phyloP scores from a whole-genome alignment of 2,797 vertebrate genomes.

The Rhinichthys osculus region DNA sequence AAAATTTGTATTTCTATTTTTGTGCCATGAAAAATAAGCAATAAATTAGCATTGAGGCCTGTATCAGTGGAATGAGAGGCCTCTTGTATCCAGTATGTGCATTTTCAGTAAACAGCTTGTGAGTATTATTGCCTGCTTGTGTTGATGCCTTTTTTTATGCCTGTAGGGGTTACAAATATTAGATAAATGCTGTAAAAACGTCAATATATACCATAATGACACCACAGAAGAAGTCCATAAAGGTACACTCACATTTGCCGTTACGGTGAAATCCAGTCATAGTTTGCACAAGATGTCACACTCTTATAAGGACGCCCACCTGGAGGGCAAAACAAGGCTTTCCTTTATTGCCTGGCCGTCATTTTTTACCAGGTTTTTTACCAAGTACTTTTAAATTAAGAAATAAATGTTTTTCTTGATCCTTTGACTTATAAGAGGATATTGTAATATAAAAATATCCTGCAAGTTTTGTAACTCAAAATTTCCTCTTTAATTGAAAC shows the following conservation, averaged over 20 bases:
- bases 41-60: conserved; percentile 75
- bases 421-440: no score
- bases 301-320: no score
- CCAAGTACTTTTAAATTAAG: no score
- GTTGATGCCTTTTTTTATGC: conserved; percentile 21
- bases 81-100: conserved; percentile 59
- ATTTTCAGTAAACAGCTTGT: conserved; percentile 66
- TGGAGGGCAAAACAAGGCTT: no score
- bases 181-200: not conserved
- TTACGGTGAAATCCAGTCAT: not conserved
- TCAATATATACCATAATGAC: not conserved
- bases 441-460: no score
- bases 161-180: not conserved
- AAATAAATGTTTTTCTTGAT: no score
- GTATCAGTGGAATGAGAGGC: conserved; percentile 49
- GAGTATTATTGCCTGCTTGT: conserved; percentile 28
- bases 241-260: no score
- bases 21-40: conserved; percentile 90
- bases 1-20: conserved; percentile 81
- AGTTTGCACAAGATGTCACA: not conserved
- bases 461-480: no score
- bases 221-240: not conserved
- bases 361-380: no score
- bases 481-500: no score
- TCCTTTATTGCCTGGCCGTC: no score